phyloP scores from a whole-genome alignment of 2,797 vertebrate species.

The Amblyopsis hoosieri region DNA sequence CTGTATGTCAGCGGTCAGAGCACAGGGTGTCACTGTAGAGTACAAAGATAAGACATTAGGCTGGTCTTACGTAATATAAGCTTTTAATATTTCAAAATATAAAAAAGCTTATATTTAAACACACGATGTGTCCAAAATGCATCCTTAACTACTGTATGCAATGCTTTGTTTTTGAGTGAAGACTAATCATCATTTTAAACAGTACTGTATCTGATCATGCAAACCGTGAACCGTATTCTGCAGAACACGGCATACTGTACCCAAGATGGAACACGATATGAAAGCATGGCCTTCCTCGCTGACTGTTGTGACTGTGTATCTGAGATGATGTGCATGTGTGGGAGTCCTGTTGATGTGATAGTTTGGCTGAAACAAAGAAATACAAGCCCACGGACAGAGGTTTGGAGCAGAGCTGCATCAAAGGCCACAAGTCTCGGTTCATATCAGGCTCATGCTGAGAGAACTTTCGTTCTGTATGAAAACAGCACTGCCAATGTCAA shows the following conservation, averaged over 20 bases:
- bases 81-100: neutral
- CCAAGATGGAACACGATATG: neutral
- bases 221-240: too few species aligned
- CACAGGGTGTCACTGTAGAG: constrained; percentile 9
- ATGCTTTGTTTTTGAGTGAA: constrained; percentile 7
- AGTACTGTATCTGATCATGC: neutral
- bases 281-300: neutral
- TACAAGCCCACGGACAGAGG: constrained; percentile 13
- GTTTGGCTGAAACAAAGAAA: constrained; percentile 28
- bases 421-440: constrained; percentile 19
- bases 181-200: neutral
- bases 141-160: neutral
- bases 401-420: constrained; percentile 29
- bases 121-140: constrained; percentile 7
- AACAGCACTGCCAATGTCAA: constrained; percentile 8
- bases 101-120: neutral
- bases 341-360: constrained; percentile 10
- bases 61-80: neutral
- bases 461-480: constrained; percentile 12
- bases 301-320: constrained; percentile 2
- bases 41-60: constrained; percentile 5
- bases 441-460: constrained; percentile 17
- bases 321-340: constrained; percentile 2
- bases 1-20: constrained; percentile 3
- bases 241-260: too few species aligned